Conservation (phyloP, 1,140 invertebrate genomes). For the Macrotrachela quadricornifera region DNA sequence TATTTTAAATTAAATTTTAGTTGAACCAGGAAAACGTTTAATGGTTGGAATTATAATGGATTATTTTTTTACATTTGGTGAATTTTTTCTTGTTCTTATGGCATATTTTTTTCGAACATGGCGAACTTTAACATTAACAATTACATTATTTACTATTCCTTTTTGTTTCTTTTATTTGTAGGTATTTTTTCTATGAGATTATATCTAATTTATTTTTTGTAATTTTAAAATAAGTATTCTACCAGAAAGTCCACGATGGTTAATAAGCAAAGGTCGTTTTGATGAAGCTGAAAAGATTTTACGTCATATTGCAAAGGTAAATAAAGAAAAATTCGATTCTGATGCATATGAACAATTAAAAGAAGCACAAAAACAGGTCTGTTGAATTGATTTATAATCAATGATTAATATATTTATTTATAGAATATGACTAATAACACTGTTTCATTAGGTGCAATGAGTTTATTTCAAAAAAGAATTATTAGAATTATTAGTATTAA, state of each 20-base stretch:
- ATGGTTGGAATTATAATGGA: constrained; percentile 4
- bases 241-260: constrained; percentile 21
- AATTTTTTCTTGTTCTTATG: constrained; percentile 1
- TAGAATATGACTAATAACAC: too few relatives aligned
- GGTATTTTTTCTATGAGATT: background rate
- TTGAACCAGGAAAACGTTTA: background rate
- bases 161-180: constrained; percentile 7
- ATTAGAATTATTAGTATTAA: too few relatives aligned
- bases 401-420: too few relatives aligned
- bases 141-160: constrained; percentile 1
- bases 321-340: constrained; percentile 10
- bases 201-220: background rate
- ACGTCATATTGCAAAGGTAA: constrained; percentile 13
- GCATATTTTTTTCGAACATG: background rate
- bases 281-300: constrained; percentile 16
- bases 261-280: constrained; percentile 14
- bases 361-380: too few relatives aligned
- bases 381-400: too few relatives aligned
- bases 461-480: too few relatives aligned
- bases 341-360: background rate
- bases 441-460: too few relatives aligned
- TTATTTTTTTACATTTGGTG: constrained; percentile 7
- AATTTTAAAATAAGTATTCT: constrained; percentile 11
- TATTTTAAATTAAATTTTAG: background rate
- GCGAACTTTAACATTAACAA: background rate